These are phyloP conservation scores for Barnardius zonarius DNA, from an alignment of 2,113 vertebrate species.

Conservation along the genomic window DNA sequence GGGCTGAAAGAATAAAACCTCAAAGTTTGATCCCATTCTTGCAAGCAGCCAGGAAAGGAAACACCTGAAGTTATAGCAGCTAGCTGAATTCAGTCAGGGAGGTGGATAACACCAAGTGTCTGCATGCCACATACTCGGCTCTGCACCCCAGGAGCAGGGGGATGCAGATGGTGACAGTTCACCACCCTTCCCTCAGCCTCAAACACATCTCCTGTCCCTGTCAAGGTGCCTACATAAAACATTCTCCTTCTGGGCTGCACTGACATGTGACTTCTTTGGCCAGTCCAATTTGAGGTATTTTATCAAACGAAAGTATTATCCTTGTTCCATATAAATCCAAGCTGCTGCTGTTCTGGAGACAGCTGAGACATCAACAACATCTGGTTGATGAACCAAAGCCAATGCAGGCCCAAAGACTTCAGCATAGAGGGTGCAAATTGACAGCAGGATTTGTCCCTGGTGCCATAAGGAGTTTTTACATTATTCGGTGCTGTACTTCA, in stretches of 20 bases:
- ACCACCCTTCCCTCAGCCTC: background rate
- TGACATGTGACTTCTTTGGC: background rate
- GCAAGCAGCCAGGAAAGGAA: background rate
- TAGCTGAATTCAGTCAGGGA: fast-evolving
- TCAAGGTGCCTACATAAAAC: background rate
- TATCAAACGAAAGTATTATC: background rate
- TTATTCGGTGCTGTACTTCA: too few species aligned
- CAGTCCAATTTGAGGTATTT: background rate
- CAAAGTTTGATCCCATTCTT: background rate
- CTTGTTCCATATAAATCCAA: background rate
- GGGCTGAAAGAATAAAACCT: background rate
- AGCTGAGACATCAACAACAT: background rate
- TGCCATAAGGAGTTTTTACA: too few species aligned
- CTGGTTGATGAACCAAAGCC: background rate
- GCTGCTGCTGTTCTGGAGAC: background rate
- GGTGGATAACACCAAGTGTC: too few species aligned
- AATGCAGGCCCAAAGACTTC: background rate
- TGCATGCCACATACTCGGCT: fast-evolving
- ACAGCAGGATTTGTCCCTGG: background rate
- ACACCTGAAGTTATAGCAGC: background rate
- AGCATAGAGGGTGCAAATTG: background rate
- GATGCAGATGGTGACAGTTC: fast-evolving
- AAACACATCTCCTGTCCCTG: background rate
- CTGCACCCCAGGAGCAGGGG: too few species aligned
- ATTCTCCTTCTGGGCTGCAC: background rate